Percentiles rank a stretch among this genome's conserved stretches.
Evolutionary conservation across 2,113 vertebrate species (phyloP).

Genomic region (Empidonax alnorum): DNA sequence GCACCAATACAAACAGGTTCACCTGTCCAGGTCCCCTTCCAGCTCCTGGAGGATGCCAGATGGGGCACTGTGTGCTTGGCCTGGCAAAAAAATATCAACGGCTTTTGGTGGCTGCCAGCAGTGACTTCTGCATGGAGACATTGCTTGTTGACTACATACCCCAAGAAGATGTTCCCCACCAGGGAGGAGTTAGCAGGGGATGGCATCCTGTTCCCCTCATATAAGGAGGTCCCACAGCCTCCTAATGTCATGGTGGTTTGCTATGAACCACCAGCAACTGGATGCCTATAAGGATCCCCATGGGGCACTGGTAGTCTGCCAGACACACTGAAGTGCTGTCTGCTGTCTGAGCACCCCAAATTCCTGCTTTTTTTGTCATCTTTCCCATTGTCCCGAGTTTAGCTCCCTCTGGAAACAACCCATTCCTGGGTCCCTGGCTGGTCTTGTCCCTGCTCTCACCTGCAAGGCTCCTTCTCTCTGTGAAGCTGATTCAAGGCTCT

Average conservation of each 20-base stretch:
- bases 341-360: background rate
- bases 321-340: background rate
- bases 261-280: background rate
- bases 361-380: background rate
- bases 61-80: rapidly evolving
- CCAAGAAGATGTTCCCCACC: background rate
- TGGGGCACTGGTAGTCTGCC: background rate
- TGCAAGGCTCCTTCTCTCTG: background rate
- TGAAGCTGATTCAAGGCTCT: background rate
- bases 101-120: background rate
- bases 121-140: background rate
- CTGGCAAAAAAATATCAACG: background rate
- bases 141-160: background rate
- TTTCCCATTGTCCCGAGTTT: background rate
- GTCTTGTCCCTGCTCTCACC: background rate
- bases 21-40: background rate
- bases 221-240: background rate
- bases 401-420: background rate
- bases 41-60: background rate
- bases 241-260: background rate
- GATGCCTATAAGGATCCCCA: rapidly evolving
- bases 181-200: background rate
- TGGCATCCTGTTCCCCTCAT: background rate
- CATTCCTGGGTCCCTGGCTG: rapidly evolving
- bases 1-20: background rate